These are phyloP conservation scores for Gadus macrocephalus DNA, from an alignment of 2,113 vertebrate genomes.

Conservation along the genomic window DNA sequence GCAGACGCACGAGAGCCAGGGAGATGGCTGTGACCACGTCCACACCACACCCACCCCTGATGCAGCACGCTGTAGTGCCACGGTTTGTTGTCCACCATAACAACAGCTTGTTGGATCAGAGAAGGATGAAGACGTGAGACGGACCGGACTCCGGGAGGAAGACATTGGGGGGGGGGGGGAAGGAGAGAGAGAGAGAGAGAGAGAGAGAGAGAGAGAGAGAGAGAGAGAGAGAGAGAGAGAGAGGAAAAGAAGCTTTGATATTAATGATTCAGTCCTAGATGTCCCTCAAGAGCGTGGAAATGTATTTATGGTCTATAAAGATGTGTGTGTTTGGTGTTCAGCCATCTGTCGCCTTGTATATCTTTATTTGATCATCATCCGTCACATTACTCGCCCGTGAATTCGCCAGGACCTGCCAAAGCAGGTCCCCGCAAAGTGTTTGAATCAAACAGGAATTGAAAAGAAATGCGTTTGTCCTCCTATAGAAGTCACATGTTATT, in stretches of 20 bases:
- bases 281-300: slow-evolving; percentile 10
- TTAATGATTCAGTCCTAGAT: slow-evolving; percentile 22
- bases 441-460: not conserved
- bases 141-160: no score
- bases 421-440: no score
- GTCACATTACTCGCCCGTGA: not conserved
- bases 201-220: no score
- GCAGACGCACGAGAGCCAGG: not conserved
- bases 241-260: not conserved
- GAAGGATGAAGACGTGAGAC: no score
- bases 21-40: slow-evolving; percentile 27
- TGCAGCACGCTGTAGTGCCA: not conserved
- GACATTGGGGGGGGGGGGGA: no score
- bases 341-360: slow-evolving; percentile 46
- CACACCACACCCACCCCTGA: not conserved
- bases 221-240: not conserved
- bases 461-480: no score
- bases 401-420: no score
- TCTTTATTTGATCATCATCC: slow-evolving; percentile 30
- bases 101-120: no score
- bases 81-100: no score
- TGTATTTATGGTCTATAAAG: not conserved
- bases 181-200: no score
- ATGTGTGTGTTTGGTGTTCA: slow-evolving; percentile 9
- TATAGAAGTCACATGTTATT: no score